Evolutionary conservation across 2,113 vertebrate genomes (phyloP), one percentile per base, ranked within the genome.

Genomic region (Xiphias gladius): DNA sequence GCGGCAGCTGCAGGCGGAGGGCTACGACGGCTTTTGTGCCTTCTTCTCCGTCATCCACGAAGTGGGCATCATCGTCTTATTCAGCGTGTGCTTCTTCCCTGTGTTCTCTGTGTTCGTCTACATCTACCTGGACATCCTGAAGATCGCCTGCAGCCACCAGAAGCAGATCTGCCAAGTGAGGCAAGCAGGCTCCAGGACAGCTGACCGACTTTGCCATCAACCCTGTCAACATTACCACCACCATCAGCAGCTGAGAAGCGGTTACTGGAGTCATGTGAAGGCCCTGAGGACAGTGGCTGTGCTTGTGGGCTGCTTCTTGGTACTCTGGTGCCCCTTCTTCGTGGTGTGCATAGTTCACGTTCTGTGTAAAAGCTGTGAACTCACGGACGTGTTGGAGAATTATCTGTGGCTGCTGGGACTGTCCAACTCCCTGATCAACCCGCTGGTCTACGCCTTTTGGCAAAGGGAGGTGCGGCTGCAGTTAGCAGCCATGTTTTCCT

Each of bases 51-150:
- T 97, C 76, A 95, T 97, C 67, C 87, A 95, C 2, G 95, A 96
- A 0, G 77, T 82, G 39, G 94, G 95, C 86, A 93, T 96, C 84
- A 93, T 97, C 66, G 80, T 94, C 0, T 6, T 97, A 37, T 96
- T 96, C 94, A 96, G 95, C 1, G 0, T 72, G 0, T 93, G 95
- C 79, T 98, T 98, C 93, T 97, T 98, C 94, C 97, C 97, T 0
- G 85, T 93, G 0, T 93, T 97, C 39, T 92, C 94, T 0, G 79
- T 96, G 62, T 97, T 98, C 73, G 54, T 97, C 78, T 98, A 95
- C 89, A 96, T 98, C 87, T 98, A 98, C 93, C 96, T 97, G 0
- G 96, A 98, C 94, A 97, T 98, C 91, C 94, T 98, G 83, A 97
- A 97, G 83, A 95, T 97, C 0, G 97, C 98, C 71, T 96, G 95